Base-by-base conservation (phyloP, 2,888 invertebrate species). In the Leucoma salicis region DNA sequence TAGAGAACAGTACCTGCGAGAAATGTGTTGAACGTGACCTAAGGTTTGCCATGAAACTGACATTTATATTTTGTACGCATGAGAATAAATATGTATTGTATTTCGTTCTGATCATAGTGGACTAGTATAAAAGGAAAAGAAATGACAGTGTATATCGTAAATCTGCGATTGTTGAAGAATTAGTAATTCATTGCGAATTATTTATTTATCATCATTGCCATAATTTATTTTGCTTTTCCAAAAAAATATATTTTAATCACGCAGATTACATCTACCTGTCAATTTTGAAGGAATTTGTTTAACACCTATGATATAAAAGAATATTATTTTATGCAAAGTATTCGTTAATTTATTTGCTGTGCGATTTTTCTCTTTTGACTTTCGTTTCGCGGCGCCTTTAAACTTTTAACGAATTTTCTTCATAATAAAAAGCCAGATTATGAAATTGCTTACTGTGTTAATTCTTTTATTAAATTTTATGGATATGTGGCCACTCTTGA, bases 41-140 rank as follows among this genome's bases (percentile, higher is more conserved):
- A 66, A 87, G 87, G 86, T 87, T 82, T 78, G 84, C 61, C 62
- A 68, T 66, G 65, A 57, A 63, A 72, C 13, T 63, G 57, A 63
- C 63, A 55, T 51, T 57, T 59, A 59, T 52, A 54, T 60, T 63
- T 64, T 63, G 58, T 65, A 63, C 63, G 73, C 76, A 77, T 78
- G 76, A 63, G 47, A 46, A 58, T n/a, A n/a, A n/a, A n/a, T n/a
- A n/a, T n/a, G n/a, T n/a, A n/a, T n/a, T n/a, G n/a, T n/a, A n/a
- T n/a, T n/a, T n/a, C n/a, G n/a, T n/a, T n/a, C n/a, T n/a, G n/a
- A n/a, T n/a, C n/a, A n/a, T n/a, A n/a, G n/a, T n/a, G n/a, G n/a
- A n/a, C n/a, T n/a, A n/a, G n/a, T n/a, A n/a, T n/a, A n/a, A 49
- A 41, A 58, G 61, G 49, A 36, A 49, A 11, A 12, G 18, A 36